Evolutionary conservation across 2,113 vertebrate species (phyloP).

Genomic region (Cromileptes altivelis): DNA sequence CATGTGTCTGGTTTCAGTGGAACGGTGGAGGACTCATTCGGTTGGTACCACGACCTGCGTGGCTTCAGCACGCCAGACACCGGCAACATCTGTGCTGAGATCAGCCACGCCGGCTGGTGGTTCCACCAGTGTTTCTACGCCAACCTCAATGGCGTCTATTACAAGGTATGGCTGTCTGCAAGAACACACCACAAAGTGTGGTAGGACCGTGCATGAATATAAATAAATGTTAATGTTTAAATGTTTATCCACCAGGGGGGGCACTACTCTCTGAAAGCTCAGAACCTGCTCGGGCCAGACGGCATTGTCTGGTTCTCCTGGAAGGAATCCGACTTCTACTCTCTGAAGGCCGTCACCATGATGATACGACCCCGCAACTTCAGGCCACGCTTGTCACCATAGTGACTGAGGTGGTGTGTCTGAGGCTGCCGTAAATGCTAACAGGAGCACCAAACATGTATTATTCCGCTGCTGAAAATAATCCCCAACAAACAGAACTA

Average conservation of each 20-base stretch:
- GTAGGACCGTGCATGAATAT: too few relatives aligned
- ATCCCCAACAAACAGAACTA: not conserved
- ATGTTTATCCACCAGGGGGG: conserved; percentile 80
- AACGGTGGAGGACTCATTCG: conserved; percentile 88
- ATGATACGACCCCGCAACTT: conserved; percentile 88
- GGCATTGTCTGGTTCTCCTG: conserved; percentile 90
- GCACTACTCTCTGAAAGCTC: conserved; percentile 82
- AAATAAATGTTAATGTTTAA: too few relatives aligned
- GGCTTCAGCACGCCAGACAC: conserved; percentile 89
- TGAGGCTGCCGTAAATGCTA: not conserved
- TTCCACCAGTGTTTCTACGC: conserved; percentile 91
- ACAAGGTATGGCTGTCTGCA: conserved; percentile 79
- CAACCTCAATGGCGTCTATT: conserved; percentile 92
- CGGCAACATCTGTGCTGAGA: conserved; percentile 88
- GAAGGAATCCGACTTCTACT: conserved; percentile 90
- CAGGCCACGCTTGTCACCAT: conserved; percentile 83
- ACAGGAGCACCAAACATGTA: too few relatives aligned
- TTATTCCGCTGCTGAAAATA: conserved; percentile 3
- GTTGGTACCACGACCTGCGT: conserved; percentile 89
- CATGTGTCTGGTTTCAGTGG: conserved; percentile 88
- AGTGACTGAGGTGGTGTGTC: not conserved
- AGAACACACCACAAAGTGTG: not conserved
- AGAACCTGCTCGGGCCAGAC: conserved; percentile 83
- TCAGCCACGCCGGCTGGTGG: conserved; percentile 91
- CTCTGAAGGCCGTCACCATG: conserved; percentile 88